Evolutionary conservation across 2,797 vertebrate species (phyloP).

Genomic region (Stomatorhinus walkeri): DNA sequence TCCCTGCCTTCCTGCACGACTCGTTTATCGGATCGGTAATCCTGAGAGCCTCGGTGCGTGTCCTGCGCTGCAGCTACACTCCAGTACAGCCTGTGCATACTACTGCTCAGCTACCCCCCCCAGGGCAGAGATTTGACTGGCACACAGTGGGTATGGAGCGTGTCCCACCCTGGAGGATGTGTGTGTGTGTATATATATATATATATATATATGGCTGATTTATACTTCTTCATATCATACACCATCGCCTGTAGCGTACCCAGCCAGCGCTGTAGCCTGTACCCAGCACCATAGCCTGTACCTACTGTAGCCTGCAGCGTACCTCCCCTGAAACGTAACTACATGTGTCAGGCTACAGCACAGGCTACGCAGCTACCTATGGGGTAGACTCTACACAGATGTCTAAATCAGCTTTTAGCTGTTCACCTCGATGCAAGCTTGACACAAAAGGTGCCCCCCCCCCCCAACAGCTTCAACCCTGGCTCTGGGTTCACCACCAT

Average conservation of each 20-base stretch:
- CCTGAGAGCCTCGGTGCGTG: neutral
- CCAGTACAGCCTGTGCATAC: neutral
- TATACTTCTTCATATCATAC: neutral
- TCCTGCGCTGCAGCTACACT: neutral
- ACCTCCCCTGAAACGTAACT: neutral
- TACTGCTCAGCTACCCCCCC: neutral
- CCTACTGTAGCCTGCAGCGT: neutral
- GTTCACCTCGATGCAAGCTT: neutral
- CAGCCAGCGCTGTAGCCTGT: no score
- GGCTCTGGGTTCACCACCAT: neutral
- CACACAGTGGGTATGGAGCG: neutral
- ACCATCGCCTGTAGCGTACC: neutral
- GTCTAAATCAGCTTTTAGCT: neutral
- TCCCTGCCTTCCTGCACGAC: neutral
- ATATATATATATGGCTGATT: neutral
- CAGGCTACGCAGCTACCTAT: neutral
- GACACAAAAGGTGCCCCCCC: neutral
- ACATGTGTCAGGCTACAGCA: neutral
- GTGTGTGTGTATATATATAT: no score
- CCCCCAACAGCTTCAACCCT: neutral
- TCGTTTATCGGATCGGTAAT: neutral
- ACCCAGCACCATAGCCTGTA: no score
- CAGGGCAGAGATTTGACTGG: neutral
- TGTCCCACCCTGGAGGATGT: neutral
- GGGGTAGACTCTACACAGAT: neutral